These are phyloP conservation scores for Calcarius lapponicus DNA, from an alignment of 2,797 vertebrate genomes.

Conservation along the genomic window DNA sequence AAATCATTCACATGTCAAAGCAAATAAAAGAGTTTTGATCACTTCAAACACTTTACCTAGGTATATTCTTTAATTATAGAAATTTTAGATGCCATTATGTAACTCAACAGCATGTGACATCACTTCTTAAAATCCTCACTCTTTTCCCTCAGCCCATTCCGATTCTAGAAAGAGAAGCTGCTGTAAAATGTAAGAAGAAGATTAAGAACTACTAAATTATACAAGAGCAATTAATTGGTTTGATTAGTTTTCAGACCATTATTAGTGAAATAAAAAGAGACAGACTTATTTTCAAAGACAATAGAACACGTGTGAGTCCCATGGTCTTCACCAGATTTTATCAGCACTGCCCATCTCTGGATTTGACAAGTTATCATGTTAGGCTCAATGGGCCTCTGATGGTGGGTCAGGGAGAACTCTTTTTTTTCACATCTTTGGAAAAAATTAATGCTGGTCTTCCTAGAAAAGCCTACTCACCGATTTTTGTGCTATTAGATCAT, in stretches of 20 bases:
- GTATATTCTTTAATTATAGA: slow-evolving; percentile 15
- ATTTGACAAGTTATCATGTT: neutral
- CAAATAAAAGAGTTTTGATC: slow-evolving; percentile 23
- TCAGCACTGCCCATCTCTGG: neutral
- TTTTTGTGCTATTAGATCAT: neutral
- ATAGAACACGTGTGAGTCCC: rapidly evolving
- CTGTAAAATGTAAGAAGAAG: neutral
- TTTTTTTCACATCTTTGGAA: neutral
- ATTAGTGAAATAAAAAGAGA: neutral
- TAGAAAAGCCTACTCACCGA: neutral
- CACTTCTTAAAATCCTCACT: neutral
- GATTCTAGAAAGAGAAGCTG: neutral
- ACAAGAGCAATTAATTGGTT: neutral
- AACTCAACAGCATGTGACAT: neutral
- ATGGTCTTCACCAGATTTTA: neutral
- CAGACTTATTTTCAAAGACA: neutral
- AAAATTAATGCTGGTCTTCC: neutral
- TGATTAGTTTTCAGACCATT: neutral
- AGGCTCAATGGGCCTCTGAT: neutral
- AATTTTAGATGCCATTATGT: neutral
- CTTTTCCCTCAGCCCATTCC: neutral
- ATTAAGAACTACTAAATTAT: neutral
- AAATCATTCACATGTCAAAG: slow-evolving; percentile 1
- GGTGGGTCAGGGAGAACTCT: neutral
- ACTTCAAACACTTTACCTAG: slow-evolving; percentile 8